phyloP scores from a whole-genome alignment of 2,888 invertebrate species.

The Coleophora flavipennella region DNA sequence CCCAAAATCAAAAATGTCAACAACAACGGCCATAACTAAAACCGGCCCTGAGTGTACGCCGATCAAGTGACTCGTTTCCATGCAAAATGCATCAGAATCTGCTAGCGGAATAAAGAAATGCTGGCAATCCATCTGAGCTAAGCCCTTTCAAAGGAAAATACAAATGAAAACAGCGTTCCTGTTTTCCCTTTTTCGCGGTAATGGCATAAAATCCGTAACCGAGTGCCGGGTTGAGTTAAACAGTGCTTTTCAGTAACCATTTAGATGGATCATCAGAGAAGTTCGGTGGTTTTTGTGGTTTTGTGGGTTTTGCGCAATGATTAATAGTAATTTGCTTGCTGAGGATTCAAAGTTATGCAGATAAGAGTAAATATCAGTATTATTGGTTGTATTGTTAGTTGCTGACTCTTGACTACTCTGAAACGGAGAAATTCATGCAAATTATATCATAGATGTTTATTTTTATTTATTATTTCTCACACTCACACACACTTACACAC shows the following conservation, averaged over 20 bases:
- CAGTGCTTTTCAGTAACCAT: not conserved
- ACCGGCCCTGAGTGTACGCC: too few relatives aligned
- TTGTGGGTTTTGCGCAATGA: not conserved
- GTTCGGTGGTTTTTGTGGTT: not conserved
- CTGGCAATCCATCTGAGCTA: not conserved
- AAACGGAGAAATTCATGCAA: too few relatives aligned
- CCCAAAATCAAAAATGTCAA: too few relatives aligned
- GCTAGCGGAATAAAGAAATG: not conserved
- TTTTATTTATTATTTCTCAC: too few relatives aligned
- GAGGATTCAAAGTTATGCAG: too few relatives aligned
- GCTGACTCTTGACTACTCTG: too few relatives aligned
- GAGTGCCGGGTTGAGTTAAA: not conserved
- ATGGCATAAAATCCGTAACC: not conserved
- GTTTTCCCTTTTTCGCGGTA: not conserved
- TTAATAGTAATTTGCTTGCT: too few relatives aligned
- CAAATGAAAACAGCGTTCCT: not conserved
- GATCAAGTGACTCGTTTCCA: constrained; percentile 5
- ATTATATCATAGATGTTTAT: too few relatives aligned
- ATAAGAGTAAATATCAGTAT: too few relatives aligned
- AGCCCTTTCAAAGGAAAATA: not conserved
- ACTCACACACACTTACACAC: too few relatives aligned
- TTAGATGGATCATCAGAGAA: not conserved
- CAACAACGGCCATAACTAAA: too few relatives aligned
- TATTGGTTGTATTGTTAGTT: too few relatives aligned
- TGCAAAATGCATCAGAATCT: constrained; percentile 4